A percentile compares a stretch with the other conserved stretches of the same genome.
phyloP scores from a whole-genome alignment of 1,140 invertebrate genomes.

The Amphibalanus amphitrite region DNA sequence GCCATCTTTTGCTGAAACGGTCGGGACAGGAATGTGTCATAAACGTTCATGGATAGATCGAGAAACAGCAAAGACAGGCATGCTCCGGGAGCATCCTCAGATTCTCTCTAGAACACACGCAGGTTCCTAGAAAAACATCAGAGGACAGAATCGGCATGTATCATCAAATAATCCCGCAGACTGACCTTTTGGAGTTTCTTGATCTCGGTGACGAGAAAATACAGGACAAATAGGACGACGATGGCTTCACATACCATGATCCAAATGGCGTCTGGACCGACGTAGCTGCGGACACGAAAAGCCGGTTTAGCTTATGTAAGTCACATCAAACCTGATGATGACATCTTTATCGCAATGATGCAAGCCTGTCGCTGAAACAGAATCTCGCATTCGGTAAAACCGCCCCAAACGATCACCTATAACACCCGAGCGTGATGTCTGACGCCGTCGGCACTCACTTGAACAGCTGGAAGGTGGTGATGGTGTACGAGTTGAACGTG shows the following conservation, averaged over 20 bases:
- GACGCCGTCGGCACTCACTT: slow-evolving; percentile 5
- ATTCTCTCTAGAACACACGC: not conserved
- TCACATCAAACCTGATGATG: no score
- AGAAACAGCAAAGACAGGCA: no score
- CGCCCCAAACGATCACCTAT: no score
- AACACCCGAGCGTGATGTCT: not conserved
- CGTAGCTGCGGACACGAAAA: slow-evolving; percentile 9
- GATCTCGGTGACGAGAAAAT: slow-evolving; percentile 9
- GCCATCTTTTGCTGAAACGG: slow-evolving; percentile 22
- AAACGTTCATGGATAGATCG: no score
- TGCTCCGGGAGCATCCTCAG: not conserved
- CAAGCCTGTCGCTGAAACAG: no score
- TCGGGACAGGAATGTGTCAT: not conserved
- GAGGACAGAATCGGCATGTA: not conserved
- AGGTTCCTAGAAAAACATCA: not conserved
- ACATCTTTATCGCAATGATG: no score
- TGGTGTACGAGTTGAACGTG: slow-evolving; percentile 7
- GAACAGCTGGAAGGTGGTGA: slow-evolving; percentile 14
- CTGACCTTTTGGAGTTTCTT: slow-evolving; percentile 12
- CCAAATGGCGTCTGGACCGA: slow-evolving; percentile 12
- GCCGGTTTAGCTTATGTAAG: no score
- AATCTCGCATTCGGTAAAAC: no score
- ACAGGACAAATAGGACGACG: slow-evolving; percentile 11
- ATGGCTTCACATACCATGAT: slow-evolving; percentile 12
- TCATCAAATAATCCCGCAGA: not conserved